Base-by-base conservation (phyloP, 2,888 invertebrate species). In the Isoperla grammatica region DNA sequence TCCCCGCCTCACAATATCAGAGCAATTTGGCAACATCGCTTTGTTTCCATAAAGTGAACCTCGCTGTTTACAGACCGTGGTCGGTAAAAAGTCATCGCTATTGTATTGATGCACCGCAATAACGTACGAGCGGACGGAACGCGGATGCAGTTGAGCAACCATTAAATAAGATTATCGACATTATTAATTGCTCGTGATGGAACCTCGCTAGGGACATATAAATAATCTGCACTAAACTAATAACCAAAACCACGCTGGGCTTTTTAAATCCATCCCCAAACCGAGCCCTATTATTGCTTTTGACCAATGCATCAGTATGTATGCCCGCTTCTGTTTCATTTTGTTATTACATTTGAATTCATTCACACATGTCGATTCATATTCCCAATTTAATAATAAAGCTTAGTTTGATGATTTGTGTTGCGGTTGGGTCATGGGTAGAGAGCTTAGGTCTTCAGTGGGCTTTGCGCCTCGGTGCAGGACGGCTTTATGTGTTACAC, bases 91-190 rank as follows among this genome's bases (percentile, higher is more conserved):
- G 48, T 57, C 57, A 57, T 57, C 57, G 57, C 48, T 17, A 20
- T 22, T 40, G 42, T 15, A 40, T 13, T 40, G n/a, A 12, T 40
- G 29, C 29, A 29, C 29, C 8, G n/a, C n/a, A 29, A 29, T 29
- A 29, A 29, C 29, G 29, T 29, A 29, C 29, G 29, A 29, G 29
- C 29, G 29, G 8, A 8, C 29, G 29, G 29, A 8, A 29, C 4
- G 35, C 46, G 43, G 59, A 59, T 59, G 59, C 50, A 56, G 56
- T 53, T 50, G 48, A 45, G 45, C 56, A 50, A 45, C 61, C 61
- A 59, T 61, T 61, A 61, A 59, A 61, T 61, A 61, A 61, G 59
- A 61, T 61, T 61, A 61, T 61, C 61, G 61, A 29, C 43, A 56
- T 59, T 61, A 61, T 61, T 61, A 61, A 61, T 61, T 61, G 61